Percentiles rank a stretch among this genome's conserved stretches.
These are phyloP conservation scores for Hybognathus amarus DNA, from an alignment of 2,797 vertebrate species.

Conservation along the genomic window DNA sequence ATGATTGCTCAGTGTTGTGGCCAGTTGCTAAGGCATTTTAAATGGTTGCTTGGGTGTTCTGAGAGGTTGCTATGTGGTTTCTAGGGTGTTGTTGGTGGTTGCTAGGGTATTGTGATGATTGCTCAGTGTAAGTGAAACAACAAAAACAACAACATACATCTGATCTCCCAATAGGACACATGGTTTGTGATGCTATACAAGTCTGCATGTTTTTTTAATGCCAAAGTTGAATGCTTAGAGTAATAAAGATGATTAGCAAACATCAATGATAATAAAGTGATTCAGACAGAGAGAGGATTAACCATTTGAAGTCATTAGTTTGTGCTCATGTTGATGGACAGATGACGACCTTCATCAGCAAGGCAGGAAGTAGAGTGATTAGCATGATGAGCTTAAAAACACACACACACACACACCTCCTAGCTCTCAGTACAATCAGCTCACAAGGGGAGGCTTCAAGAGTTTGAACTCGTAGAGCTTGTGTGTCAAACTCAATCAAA, in stretches of 20 bases:
- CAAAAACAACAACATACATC: no score
- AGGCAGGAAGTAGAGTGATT: slow-evolving; percentile 75
- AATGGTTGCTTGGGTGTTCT: not conserved
- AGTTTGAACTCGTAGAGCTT: slow-evolving; percentile 50
- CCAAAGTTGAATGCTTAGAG: not conserved
- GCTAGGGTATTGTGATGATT: not conserved
- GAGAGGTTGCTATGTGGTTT: not conserved
- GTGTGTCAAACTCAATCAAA: slow-evolving; percentile 58
- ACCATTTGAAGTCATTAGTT: slow-evolving; percentile 63
- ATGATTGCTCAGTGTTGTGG: not conserved
- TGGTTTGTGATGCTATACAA: not conserved
- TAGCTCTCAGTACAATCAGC: slow-evolving; percentile 50
- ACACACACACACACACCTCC: slow-evolving; percentile 38
- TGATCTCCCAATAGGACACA: no score
- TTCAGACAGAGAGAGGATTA: slow-evolving; percentile 46
- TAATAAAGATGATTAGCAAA: not conserved
- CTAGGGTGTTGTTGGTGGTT: not conserved
- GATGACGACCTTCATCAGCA: slow-evolving; percentile 74
- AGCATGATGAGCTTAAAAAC: slow-evolving; percentile 71
- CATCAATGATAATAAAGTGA: not conserved
- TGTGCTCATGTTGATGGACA: slow-evolving; percentile 70
- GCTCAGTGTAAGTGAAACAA: not conserved
- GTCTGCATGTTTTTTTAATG: not conserved
- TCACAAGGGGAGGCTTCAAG: slow-evolving; percentile 50
- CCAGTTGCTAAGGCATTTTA: no score